These are phyloP conservation scores for Boloria euphrosyne DNA, from an alignment of 2,888 invertebrate species.

Conservation along the genomic window DNA sequence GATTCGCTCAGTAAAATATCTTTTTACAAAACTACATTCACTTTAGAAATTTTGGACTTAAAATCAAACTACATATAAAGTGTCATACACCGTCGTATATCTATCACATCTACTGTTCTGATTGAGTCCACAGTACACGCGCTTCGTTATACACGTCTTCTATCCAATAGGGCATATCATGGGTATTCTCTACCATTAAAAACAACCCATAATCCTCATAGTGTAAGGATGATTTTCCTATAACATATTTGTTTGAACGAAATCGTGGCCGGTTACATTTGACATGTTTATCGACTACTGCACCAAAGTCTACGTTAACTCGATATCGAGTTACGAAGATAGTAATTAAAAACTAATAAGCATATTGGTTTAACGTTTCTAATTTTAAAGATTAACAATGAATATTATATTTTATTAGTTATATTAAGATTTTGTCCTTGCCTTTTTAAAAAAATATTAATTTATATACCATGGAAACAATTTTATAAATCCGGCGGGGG, in stretches of 20 bases:
- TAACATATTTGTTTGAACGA: slow-evolving; percentile 45
- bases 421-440: too few species aligned
- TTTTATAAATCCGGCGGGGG: too few species aligned
- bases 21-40: too few species aligned
- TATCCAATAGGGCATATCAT: slow-evolving; percentile 37
- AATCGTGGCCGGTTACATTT: slow-evolving; percentile 49
- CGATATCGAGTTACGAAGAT: slow-evolving; percentile 36
- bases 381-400: neutral
- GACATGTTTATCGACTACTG: slow-evolving; percentile 57
- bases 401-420: too few species aligned
- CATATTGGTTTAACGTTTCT: slow-evolving; percentile 16
- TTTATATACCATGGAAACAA: too few species aligned
- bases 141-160: slow-evolving; percentile 59
- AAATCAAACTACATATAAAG: neutral
- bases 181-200: slow-evolving; percentile 15
- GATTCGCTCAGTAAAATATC: too few species aligned
- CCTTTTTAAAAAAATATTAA: too few species aligned
- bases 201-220: slow-evolving; percentile 19
- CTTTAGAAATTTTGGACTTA: too few species aligned
- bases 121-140: slow-evolving; percentile 61
- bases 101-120: slow-evolving; percentile 45
- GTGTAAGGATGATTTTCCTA: slow-evolving; percentile 26
- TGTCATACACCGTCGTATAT: slow-evolving; percentile 10
- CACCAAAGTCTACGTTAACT: slow-evolving; percentile 37
- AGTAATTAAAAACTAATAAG: slow-evolving; percentile 35